Conservation (phyloP, 1,140 invertebrate species). For the Microplitis mediator region DNA sequence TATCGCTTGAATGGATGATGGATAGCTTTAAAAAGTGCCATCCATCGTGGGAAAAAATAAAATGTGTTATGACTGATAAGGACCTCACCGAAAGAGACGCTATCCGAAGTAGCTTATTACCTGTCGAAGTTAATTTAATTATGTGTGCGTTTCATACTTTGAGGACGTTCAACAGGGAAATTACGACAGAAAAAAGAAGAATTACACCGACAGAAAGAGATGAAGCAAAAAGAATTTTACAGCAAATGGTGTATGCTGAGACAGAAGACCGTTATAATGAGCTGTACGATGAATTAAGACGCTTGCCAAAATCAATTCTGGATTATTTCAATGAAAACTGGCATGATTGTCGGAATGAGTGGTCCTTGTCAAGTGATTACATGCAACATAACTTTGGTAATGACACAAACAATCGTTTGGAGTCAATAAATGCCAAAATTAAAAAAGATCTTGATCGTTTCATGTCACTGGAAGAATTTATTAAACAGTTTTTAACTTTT, state of each 20-base stretch:
- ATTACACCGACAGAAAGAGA: constrained; percentile 22
- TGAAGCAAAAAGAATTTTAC: constrained; percentile 14
- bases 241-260: constrained; percentile 21
- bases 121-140: constrained; percentile 14
- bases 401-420: constrained; percentile 21
- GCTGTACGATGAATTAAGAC: not conserved
- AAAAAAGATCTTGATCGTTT: constrained; percentile 10
- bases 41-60: constrained; percentile 2
- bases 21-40: constrained; percentile 22
- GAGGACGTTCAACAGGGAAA: constrained; percentile 23
- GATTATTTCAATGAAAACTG: constrained; percentile 22
- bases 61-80: constrained; percentile 26
- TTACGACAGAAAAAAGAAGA: constrained; percentile 15
- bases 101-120: constrained; percentile 6
- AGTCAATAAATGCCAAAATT: constrained; percentile 22
- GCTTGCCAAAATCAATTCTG: constrained; percentile 2
- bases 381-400: constrained; percentile 22
- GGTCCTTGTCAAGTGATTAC: constrained; percentile 13
- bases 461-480: constrained; percentile 16
- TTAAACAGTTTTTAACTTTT: constrained; percentile 5
- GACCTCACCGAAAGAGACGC: constrained; percentile 17
- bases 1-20: constrained; percentile 16
- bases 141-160: too few species aligned
- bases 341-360: constrained; percentile 13
- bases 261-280: constrained; percentile 15